phyloP scores from a whole-genome alignment of 2,888 invertebrate genomes.

The Drepanosiphum platanoidis region DNA sequence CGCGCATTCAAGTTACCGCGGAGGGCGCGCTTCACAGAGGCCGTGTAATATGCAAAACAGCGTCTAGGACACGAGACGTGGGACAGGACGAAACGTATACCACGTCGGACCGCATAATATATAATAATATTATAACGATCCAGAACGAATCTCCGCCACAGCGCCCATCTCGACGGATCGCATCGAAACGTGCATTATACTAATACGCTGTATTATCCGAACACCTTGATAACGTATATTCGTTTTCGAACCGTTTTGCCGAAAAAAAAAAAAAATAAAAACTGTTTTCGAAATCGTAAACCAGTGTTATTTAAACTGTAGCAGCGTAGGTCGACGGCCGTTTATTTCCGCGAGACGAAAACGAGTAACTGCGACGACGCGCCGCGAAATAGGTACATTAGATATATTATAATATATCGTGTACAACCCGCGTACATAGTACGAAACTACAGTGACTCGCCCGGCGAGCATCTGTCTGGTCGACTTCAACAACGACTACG shows the following conservation, averaged over 20 bases:
- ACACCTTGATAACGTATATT: not conserved
- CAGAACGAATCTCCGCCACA: not conserved
- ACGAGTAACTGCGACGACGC: too few species aligned
- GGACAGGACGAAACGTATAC: not conserved
- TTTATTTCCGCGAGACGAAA: slow-evolving; percentile 9
- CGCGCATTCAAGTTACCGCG: not conserved
- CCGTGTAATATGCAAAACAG: not conserved
- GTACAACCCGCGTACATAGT: too few species aligned
- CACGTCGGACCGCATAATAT: not conserved
- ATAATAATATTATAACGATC: too few species aligned
- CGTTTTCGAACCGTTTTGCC: not conserved
- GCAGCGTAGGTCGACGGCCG: slow-evolving; percentile 5
- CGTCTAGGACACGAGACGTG: not conserved
- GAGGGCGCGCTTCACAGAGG: too few species aligned
- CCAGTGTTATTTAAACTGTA: not conserved
- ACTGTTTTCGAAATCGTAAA: not conserved
- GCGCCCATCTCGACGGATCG: not conserved
- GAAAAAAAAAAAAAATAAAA: too few species aligned
- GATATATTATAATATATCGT: too few species aligned
- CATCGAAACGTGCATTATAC: not conserved
- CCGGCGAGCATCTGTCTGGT: too few species aligned
- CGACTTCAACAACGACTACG: too few species aligned
- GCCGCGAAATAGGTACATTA: too few species aligned
- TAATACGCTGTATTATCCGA: too few species aligned
- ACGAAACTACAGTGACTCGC: too few species aligned